Percentiles rank a stretch among this genome's conserved stretches.
Conservation (phyloP, 2,797 vertebrate species). For the Onychomys arenicola region DNA sequence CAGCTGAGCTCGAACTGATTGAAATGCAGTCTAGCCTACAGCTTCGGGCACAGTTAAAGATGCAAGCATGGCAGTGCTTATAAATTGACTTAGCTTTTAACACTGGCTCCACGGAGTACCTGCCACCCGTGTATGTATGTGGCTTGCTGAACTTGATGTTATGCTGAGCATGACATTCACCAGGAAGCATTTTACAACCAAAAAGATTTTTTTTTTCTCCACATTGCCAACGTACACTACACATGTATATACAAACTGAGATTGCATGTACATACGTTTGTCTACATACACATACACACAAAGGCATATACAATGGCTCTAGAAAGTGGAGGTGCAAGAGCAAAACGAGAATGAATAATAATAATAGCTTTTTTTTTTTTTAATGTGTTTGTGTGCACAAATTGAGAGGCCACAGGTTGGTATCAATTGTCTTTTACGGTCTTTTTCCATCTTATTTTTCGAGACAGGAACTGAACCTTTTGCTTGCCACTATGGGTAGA, state of each 20-base stretch:
- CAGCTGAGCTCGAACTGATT: constrained; percentile 83
- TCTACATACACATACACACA: neutral
- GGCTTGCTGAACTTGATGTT: constrained; percentile 69
- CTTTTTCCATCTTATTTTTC: neutral
- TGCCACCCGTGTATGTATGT: neutral
- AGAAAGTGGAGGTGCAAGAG: neutral
- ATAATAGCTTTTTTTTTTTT: neutral
- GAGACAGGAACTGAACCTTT: neutral
- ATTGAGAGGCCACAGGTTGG: neutral
- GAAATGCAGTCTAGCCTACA: constrained; percentile 83
- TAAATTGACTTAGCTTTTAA: constrained; percentile 81
- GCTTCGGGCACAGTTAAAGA: constrained; percentile 82
- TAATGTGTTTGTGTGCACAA: neutral
- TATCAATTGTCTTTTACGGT: neutral
- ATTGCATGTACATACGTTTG: neutral
- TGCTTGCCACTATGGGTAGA: neutral
- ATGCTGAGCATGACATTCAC: constrained; percentile 8
- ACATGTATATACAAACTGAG: neutral
- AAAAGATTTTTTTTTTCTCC: neutral
- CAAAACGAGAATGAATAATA: neutral
- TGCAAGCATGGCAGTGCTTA: constrained; percentile 73
- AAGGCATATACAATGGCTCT: neutral
- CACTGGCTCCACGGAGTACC: neutral
- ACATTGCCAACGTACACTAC: neutral
- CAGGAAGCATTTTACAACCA: constrained; percentile 10